Percentiles rank a stretch among this genome's conserved stretches.
phyloP scores from a whole-genome alignment of 2,888 invertebrate species.

The Junonia oenone region DNA sequence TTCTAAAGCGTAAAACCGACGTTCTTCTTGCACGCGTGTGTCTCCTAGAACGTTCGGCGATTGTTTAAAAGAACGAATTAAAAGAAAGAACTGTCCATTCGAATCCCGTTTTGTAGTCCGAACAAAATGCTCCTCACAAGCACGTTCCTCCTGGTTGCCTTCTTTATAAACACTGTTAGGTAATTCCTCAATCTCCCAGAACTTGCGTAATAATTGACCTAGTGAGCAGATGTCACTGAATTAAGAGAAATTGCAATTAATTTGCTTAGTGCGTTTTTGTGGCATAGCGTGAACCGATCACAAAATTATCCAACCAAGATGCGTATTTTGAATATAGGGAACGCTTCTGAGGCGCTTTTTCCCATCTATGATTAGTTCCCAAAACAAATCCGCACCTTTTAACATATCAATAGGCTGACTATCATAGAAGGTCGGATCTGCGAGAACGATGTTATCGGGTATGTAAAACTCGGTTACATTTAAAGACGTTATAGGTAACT shows the following conservation, averaged over 20 bases:
- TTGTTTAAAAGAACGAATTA: constrained; percentile 31
- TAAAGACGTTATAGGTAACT: neutral
- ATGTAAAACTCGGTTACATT: neutral
- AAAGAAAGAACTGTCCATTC: constrained; percentile 31
- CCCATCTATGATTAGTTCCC: constrained; percentile 20
- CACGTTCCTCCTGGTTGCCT: constrained; percentile 24
- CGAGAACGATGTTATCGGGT: neutral
- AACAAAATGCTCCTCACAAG: constrained; percentile 31
- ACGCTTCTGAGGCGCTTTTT: neutral
- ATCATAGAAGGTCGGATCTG: neutral
- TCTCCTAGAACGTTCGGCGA: constrained; percentile 29
- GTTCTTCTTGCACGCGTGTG: constrained; percentile 17
- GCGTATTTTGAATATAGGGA: neutral
- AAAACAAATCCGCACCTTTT: constrained; percentile 32
- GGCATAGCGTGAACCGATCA: neutral
- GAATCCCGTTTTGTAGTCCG: constrained; percentile 24
- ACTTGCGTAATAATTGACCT: constrained; percentile 13
- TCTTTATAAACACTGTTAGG: constrained; percentile 13
- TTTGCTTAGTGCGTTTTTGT: neutral
- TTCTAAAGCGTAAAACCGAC: constrained; percentile 32
- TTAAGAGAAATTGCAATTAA: neutral
- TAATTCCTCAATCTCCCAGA: constrained; percentile 33
- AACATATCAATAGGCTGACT: constrained; percentile 26
- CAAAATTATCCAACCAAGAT: neutral
- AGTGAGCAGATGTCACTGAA: too few species aligned